Evolutionary conservation across 2,888 invertebrate genomes (phyloP), one percentile per base, ranked within the genome.

Genomic region (Acleris emargana): DNA sequence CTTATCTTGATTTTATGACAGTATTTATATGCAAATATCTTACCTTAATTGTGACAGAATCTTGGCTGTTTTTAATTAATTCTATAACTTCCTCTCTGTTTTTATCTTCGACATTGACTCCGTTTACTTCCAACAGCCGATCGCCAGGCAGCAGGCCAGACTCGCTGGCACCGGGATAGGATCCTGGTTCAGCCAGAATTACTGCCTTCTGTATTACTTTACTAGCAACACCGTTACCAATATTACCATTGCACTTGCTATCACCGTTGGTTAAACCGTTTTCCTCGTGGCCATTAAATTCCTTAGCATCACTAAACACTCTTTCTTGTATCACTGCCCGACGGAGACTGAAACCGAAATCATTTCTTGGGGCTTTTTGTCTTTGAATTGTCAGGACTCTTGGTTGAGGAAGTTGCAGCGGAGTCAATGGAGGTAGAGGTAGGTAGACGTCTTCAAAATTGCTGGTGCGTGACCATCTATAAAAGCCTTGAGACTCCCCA

Each of bases 71-170:
- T 78, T 97, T 96, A 76, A 99, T 98, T 82, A 99, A 94, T 83
- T 98, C 98, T 74, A 98, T 98, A 71, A 99, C 96, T 78, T 97
- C 97, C 84, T 99, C 98, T 61, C 99, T 94, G 58, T 95, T 95
- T 80, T 96, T 95, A 62, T 96, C 96, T 81, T 97, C 97, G 0
- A 99, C 98, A 69, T 95, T 94, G 28, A 95, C 94, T 28, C 96
- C 96, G 81, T 99, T 98, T 42, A 99, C 98, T 93, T 98, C 97
- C 73, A 99, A 91, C 32, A 99, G 94, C 75, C 97, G 94, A 88
- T 99, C 99, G 5, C 99, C 99, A n/a, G 99, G 99, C 67, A 99
- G 91, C 25, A 99, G 93, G 5, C 98, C 98, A 7, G 97, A 97
- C 73, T 96, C 96, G 78, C 95, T 95, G 67, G 96, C 94, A 13